These are phyloP conservation scores for Glaucopsyche alexis DNA, from an alignment of 2,888 invertebrate species.

Conservation along the genomic window DNA sequence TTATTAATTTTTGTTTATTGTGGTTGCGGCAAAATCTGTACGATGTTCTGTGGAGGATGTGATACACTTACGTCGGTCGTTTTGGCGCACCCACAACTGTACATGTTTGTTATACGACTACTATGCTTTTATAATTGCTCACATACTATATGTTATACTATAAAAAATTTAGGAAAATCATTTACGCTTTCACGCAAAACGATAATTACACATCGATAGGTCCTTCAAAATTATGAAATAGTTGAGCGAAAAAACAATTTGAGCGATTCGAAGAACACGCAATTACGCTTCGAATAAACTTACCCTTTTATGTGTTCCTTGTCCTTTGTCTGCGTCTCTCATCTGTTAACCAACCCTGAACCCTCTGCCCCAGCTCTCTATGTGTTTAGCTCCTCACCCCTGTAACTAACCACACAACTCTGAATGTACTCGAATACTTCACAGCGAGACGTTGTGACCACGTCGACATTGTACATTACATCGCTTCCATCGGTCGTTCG, in stretches of 20 bases:
- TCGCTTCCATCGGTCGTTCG: constrained; percentile 70
- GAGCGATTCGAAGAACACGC: constrained; percentile 78
- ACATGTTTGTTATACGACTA: constrained; percentile 76
- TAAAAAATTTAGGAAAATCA: constrained; percentile 78
- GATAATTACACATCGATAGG: constrained; percentile 75
- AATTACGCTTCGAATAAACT: constrained; percentile 79
- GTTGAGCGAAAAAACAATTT: constrained; percentile 64
- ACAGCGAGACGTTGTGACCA: constrained; percentile 65
- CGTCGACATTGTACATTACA: constrained; percentile 76
- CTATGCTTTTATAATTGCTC: constrained; percentile 77
- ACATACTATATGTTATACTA: constrained; percentile 71
- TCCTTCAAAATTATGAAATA: constrained; percentile 29
- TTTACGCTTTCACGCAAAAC: constrained; percentile 80
- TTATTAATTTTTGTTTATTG: constrained; percentile 50
- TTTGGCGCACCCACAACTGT: constrained; percentile 73
- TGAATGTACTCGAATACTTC: constrained; percentile 72
- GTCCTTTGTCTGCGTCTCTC: constrained; percentile 91
- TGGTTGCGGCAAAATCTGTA: constrained; percentile 65
- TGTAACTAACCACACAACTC: constrained; percentile 76
- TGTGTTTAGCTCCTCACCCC: constrained; percentile 79
- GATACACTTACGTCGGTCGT: constrained; percentile 31
- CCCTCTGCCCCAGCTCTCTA: constrained; percentile 77
- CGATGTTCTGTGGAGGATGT: constrained; percentile 1
- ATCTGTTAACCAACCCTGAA: constrained; percentile 83
- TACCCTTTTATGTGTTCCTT: constrained; percentile 82